Conservation (phyloP, 37 sponge, comb jelly and placozoan species). For the Aplysina aerophoba region DNA sequence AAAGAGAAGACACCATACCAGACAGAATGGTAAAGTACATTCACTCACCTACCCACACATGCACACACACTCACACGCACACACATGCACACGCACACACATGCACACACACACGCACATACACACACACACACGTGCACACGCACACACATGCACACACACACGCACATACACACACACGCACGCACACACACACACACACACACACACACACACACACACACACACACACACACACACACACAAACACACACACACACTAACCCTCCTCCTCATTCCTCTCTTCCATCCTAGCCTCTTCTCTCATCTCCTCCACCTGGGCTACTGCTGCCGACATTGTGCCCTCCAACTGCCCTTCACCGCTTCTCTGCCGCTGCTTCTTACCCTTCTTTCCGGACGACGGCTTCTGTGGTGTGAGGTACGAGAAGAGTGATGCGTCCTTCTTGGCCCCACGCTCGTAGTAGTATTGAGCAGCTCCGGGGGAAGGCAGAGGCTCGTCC, state of each 20-base stretch:
- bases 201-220: not conserved
- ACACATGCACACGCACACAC: not conserved
- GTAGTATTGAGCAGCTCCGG: conserved; percentile 47
- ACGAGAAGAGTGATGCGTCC: conserved; percentile 12
- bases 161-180: conserved; percentile 22
- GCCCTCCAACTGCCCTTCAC: not conserved
- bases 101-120: not conserved
- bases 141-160: conserved; percentile 19
- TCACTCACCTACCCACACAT: not conserved
- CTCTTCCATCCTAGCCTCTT: not conserved
- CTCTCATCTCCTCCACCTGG: not conserved
- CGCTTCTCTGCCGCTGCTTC: conserved; percentile 20
- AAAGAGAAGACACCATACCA: not conserved
- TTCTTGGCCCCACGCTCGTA: not conserved
- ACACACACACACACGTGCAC: not conserved
- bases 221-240: conserved; percentile 30
- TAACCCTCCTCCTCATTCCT: not conserved
- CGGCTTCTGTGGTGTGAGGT: not conserved
- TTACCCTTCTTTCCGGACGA: conserved; percentile 3
- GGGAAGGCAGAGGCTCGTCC: conserved; percentile 64
- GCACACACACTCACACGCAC: not conserved
- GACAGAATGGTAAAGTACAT: no score
- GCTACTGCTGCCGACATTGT: not conserved
- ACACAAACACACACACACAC: conserved; percentile 1
- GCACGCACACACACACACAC: conserved; percentile 26